Conservation (phyloP, 2,797 vertebrate species). For the Gallirallus australis region DNA sequence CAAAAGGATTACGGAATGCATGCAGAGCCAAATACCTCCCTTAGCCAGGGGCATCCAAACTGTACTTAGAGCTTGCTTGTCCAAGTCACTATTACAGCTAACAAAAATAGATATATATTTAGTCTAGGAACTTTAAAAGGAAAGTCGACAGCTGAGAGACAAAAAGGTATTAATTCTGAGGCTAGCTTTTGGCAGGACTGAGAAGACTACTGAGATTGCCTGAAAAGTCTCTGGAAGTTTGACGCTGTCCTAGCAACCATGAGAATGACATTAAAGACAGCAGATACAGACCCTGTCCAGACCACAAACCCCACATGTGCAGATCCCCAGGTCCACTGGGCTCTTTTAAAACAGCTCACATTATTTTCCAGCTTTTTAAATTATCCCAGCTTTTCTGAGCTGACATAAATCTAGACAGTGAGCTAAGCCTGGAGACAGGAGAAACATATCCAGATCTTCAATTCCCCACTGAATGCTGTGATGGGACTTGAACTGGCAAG, state of each 20-base stretch:
- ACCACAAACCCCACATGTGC: slow-evolving; percentile 58
- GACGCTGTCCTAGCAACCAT: neutral
- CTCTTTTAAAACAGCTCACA: slow-evolving; percentile 51
- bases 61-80: neutral
- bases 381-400: slow-evolving; percentile 49
- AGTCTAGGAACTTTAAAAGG: slow-evolving; percentile 32
- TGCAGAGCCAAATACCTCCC: neutral
- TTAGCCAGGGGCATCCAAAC: neutral
- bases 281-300: slow-evolving; percentile 39
- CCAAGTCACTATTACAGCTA: neutral
- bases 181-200: slow-evolving; percentile 31
- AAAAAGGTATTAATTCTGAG: slow-evolving; percentile 48
- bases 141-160: slow-evolving; percentile 15
- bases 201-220: slow-evolving; percentile 44
- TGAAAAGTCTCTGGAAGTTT: slow-evolving; percentile 48
- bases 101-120: slow-evolving; percentile 29
- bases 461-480: neutral
- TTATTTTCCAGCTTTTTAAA: slow-evolving; percentile 64
- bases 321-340: neutral
- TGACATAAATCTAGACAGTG: slow-evolving; percentile 65
- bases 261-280: slow-evolving; percentile 58
- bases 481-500: slow-evolving; percentile 49
- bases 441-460: slow-evolving; percentile 46
- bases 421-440: slow-evolving; percentile 60
- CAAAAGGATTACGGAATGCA: slow-evolving; percentile 16